Evolutionary conservation across 2,888 invertebrate species (phyloP).

Genomic region (Spodoptera exigua): DNA sequence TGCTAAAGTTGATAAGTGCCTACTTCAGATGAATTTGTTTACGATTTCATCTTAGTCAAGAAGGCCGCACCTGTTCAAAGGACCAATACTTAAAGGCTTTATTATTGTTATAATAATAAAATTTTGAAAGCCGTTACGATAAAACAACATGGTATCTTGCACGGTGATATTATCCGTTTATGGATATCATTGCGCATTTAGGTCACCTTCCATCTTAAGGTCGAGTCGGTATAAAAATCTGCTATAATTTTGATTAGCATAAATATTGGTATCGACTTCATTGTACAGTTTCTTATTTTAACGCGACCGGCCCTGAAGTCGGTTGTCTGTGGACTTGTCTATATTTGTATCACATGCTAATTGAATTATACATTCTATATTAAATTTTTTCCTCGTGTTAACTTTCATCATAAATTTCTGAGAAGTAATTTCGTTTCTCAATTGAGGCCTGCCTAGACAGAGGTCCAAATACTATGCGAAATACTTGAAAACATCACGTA

Average conservation of each 20-base stretch:
- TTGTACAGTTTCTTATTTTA: not conserved
- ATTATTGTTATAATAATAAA: too few relatives aligned
- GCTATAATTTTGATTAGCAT: constrained; percentile 3
- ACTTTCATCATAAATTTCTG: too few relatives aligned
- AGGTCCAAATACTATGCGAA: not conserved
- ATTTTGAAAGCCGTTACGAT: not conserved
- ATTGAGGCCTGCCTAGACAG: constrained; percentile 8
- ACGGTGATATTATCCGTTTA: constrained; percentile 16
- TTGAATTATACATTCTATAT: too few relatives aligned
- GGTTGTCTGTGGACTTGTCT: too few relatives aligned
- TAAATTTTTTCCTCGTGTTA: too few relatives aligned
- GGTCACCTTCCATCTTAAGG: constrained; percentile 26
- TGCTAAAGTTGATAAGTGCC: not conserved
- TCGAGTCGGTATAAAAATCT: constrained; percentile 5
- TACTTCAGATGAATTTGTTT: constrained; percentile 10
- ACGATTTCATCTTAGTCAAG: not conserved
- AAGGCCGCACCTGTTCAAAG: not conserved
- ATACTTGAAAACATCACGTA: constrained; percentile 35
- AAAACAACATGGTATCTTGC: constrained; percentile 4
- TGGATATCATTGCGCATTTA: constrained; percentile 26
- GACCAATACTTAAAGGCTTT: too few relatives aligned
- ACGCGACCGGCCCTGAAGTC: too few relatives aligned
- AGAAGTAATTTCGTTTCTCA: too few relatives aligned
- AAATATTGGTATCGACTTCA: constrained; percentile 7
- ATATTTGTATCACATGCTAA: too few relatives aligned